These are phyloP conservation scores for Macrosoma leucophasiata DNA, from an alignment of 2,888 invertebrate genomes.

Conservation along the genomic window DNA sequence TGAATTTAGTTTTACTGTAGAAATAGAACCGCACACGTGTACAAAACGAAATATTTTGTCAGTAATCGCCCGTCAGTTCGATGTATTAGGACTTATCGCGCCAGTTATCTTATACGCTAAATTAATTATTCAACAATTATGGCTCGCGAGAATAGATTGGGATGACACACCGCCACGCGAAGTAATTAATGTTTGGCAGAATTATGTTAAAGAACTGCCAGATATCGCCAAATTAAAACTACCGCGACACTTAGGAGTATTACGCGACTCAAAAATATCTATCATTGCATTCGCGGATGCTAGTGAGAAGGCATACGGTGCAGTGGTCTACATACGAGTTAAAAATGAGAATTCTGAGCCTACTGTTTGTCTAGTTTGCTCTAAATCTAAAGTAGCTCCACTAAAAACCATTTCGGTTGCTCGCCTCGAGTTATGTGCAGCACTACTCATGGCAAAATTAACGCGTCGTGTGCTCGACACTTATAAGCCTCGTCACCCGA, in stretches of 20 bases:
- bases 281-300: constrained; percentile 8
- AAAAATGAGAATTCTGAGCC: not conserved
- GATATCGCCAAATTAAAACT: not conserved
- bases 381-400: constrained; percentile 10
- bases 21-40: too few relatives aligned
- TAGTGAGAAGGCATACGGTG: constrained; percentile 10
- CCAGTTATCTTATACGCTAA: too few relatives aligned
- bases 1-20: constrained; percentile 5
- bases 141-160: constrained; percentile 7
- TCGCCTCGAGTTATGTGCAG: constrained; percentile 7
- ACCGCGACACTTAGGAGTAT: constrained; percentile 5
- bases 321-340: not conserved
- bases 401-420: constrained; percentile 7
- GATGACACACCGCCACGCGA: constrained; percentile 3
- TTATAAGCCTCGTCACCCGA: not conserved
- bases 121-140: constrained; percentile 8
- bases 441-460: constrained; percentile 2
- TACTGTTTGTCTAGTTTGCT: constrained; percentile 2
- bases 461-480: constrained; percentile 6
- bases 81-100: constrained; percentile 9
- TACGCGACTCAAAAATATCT: not conserved
- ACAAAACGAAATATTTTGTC: constrained; percentile 8
- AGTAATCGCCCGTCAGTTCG: constrained; percentile 6
- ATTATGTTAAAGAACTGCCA: constrained; percentile 1
- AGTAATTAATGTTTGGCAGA: constrained; percentile 1